These are phyloP conservation scores for Agelastica alni DNA, from an alignment of 2,888 invertebrate genomes.

Conservation along the genomic window DNA sequence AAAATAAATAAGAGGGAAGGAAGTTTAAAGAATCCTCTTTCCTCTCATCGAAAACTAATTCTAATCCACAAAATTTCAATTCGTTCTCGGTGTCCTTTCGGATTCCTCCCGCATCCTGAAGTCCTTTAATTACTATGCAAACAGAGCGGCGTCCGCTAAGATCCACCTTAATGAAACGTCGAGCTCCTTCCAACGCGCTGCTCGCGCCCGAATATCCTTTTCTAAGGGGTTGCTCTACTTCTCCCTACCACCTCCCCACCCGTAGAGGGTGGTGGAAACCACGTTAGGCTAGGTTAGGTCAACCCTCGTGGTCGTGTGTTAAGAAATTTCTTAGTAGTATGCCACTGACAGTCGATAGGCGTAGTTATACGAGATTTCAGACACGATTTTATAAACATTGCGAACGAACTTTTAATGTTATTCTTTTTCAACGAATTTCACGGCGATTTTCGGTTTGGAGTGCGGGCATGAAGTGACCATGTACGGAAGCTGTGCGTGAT, in stretches of 20 bases:
- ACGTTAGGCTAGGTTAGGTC: conserved; percentile 58
- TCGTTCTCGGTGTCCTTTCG: not conserved
- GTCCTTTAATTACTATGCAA: conserved; percentile 24
- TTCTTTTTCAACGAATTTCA: conserved; percentile 10
- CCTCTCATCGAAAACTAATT: conserved; percentile 4
- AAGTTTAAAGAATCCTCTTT: conserved; percentile 2
- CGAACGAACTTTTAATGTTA: conserved; percentile 6
- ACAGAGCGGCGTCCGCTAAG: conserved; percentile 19
- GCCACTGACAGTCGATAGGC: conserved; percentile 45
- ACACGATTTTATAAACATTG: conserved; percentile 12
- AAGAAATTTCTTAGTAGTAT: conserved; percentile 53
- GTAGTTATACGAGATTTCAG: conserved; percentile 38
- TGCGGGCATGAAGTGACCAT: conserved; percentile 30
- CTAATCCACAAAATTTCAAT: conserved; percentile 9
- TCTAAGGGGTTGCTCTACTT: conserved; percentile 46
- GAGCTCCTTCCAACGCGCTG: conserved; percentile 4
- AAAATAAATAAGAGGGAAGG: not conserved
- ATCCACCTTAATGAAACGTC: conserved; percentile 28
- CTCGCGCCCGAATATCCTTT: conserved; percentile 33
- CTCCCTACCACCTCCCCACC: conserved; percentile 49
- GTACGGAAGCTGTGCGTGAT: conserved; percentile 33
- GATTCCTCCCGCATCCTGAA: conserved; percentile 9
- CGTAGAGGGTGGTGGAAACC: conserved; percentile 50
- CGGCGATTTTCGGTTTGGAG: conserved; percentile 5
- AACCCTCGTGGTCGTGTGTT: conserved; percentile 50